Percentiles rank a stretch among this genome's conserved stretches.
Evolutionary conservation across 2,888 invertebrate species (phyloP).

Genomic region (Ctena decussata): DNA sequence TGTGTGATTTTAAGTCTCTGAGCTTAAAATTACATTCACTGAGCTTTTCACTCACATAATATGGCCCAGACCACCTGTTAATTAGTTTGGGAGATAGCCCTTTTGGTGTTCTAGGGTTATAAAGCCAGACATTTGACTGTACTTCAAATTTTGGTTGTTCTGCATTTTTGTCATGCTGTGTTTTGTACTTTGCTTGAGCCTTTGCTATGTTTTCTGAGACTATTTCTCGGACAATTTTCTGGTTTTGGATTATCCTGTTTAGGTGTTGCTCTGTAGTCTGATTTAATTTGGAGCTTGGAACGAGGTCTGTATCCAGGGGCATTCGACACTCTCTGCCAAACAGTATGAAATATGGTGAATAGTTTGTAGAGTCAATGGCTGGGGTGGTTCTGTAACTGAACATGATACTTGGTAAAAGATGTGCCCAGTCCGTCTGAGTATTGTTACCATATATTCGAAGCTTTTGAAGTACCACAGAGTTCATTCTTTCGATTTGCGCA

Average conservation of each 20-base stretch:
- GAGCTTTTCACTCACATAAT: constrained; percentile 28
- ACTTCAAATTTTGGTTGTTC: constrained; percentile 21
- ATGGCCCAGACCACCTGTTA: constrained; percentile 47
- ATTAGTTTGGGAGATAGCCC: constrained; percentile 40
- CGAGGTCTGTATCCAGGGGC: constrained; percentile 51
- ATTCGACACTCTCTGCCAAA: constrained; percentile 50
- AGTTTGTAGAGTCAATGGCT: constrained; percentile 24
- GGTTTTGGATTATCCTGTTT: constrained; percentile 30
- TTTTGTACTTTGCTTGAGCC: constrained; percentile 48
- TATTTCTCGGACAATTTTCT: constrained; percentile 34
- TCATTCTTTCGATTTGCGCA: constrained; percentile 27
- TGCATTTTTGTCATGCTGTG: constrained; percentile 33
- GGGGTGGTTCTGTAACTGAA: constrained; percentile 23
- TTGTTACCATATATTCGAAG: constrained; percentile 22
- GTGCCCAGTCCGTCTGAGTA: constrained; percentile 31
- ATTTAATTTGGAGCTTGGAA: constrained; percentile 27
- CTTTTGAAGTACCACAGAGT: constrained; percentile 18
- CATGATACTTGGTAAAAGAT: constrained; percentile 39
- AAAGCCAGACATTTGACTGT: constrained; percentile 44
- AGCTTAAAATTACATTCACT: constrained; percentile 20
- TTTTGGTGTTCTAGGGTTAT: constrained; percentile 21
- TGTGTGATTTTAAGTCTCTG: constrained; percentile 25
- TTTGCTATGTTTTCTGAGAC: constrained; percentile 43
- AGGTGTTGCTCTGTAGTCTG: constrained; percentile 41
- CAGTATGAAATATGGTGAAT: constrained; percentile 50